phyloP scores from a whole-genome alignment of 2,797 vertebrate species.

The Crocodylus rhombifer region DNA sequence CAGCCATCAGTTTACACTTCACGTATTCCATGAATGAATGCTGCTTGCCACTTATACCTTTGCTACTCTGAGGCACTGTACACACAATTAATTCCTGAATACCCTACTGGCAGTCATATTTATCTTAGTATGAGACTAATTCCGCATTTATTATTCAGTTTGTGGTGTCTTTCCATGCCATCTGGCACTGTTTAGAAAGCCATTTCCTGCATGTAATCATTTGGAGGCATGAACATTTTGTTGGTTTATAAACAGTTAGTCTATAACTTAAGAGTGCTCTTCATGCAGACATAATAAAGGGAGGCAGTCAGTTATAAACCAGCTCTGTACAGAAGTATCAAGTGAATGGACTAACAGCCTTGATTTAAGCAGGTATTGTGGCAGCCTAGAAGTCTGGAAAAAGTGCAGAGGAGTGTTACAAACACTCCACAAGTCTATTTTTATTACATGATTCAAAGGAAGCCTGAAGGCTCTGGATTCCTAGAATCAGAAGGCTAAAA shows the following conservation, averaged over 20 bases:
- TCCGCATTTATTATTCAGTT: not conserved
- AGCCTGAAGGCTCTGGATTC: too few species aligned
- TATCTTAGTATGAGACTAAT: not conserved
- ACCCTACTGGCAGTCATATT: not conserved
- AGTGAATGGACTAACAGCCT: not conserved
- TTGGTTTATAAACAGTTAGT: too few species aligned
- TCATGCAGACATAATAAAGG: not conserved
- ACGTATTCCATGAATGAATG: not conserved
- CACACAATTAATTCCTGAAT: not conserved
- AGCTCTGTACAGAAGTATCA: not conserved
- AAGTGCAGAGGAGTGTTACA: too few species aligned
- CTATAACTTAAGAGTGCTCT: not conserved
- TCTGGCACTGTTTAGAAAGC: not conserved
- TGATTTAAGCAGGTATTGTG: too few species aligned
- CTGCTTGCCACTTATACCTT: not conserved
- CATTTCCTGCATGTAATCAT: not conserved
- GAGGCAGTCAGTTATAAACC: not conserved
- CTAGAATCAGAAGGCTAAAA: too few species aligned
- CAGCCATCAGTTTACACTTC: too few species aligned
- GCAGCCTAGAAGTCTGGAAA: too few species aligned
- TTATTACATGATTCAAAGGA: too few species aligned
- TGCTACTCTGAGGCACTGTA: not conserved
- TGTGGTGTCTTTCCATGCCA: not conserved
- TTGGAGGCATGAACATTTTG: too few species aligned
- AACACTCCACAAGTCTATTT: too few species aligned